Conservation (phyloP, 2,113 vertebrate species). For the Phaethon lepturus region DNA sequence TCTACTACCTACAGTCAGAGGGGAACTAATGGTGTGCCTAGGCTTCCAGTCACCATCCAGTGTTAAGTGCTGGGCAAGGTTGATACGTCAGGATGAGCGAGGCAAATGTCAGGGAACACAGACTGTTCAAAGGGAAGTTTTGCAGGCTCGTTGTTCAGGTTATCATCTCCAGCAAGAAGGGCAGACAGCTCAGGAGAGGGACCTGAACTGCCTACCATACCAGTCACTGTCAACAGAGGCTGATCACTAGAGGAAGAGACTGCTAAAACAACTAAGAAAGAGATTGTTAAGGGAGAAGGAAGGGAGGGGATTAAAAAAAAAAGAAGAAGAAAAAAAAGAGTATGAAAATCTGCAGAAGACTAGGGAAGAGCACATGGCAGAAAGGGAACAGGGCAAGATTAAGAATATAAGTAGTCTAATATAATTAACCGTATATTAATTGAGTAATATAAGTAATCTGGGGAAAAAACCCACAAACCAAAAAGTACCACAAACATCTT, state of each 20-base stretch:
- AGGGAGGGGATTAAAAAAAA: too few species aligned
- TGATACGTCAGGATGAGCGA: fast-evolving
- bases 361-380: fast-evolving
- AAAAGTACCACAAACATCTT: background rate
- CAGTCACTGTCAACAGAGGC: background rate
- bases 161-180: background rate
- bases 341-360: background rate
- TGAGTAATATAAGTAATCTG: background rate
- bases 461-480: too few species aligned
- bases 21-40: fast-evolving
- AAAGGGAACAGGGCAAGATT: background rate
- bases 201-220: background rate
- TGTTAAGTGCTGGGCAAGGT: fast-evolving
- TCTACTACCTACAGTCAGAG: fast-evolving
- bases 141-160: fast-evolving
- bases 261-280: background rate
- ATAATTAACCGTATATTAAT: too few species aligned
- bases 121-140: background rate
- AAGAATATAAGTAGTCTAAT: background rate
- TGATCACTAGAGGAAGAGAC: background rate
- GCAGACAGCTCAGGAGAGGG: background rate
- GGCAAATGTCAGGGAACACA: background rate
- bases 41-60: fast-evolving
- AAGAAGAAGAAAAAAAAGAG: background rate
- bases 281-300: background rate